phyloP scores from a whole-genome alignment of 2,888 invertebrate genomes.

The Omphaloscelis lunosa region DNA sequence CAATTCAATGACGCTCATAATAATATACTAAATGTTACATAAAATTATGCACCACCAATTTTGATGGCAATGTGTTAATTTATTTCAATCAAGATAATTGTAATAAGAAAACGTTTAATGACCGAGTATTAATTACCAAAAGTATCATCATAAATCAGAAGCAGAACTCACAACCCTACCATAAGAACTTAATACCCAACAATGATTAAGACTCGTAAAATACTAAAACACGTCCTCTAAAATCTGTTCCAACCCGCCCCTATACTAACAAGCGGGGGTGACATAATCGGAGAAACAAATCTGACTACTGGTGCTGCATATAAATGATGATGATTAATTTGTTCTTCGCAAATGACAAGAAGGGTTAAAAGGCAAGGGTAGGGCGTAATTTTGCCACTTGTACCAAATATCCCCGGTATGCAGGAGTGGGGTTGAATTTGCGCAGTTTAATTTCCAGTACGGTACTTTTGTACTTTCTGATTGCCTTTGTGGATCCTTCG shows the following conservation, averaged over 20 bases:
- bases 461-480: constrained; percentile 85
- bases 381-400: constrained; percentile 84
- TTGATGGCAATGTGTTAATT: background rate
- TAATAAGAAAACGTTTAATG: constrained; percentile 20
- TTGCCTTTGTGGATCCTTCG: constrained; percentile 86
- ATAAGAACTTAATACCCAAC: constrained; percentile 64
- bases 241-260: constrained; percentile 84
- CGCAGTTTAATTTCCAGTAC: constrained; percentile 84
- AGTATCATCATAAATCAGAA: constrained; percentile 43
- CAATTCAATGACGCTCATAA: background rate
- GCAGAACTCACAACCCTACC: constrained; percentile 46
- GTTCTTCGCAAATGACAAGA: constrained; percentile 90
- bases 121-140: constrained; percentile 26
- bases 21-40: background rate
- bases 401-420: constrained; percentile 83
- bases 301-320: constrained; percentile 89
- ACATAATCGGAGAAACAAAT: constrained; percentile 90
- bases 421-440: constrained; percentile 76
- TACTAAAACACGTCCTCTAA: constrained; percentile 83
- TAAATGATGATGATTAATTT: constrained; percentile 91
- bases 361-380: constrained; percentile 88
- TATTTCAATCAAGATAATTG: constrained; percentile 3
- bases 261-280: constrained; percentile 87
- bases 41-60: too few species aligned
- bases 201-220: constrained; percentile 81